A percentile compares a stretch with the other conserved stretches of the same genome.
phyloP scores from a whole-genome alignment of 2,888 invertebrate species.

The Smittia sp. region DNA sequence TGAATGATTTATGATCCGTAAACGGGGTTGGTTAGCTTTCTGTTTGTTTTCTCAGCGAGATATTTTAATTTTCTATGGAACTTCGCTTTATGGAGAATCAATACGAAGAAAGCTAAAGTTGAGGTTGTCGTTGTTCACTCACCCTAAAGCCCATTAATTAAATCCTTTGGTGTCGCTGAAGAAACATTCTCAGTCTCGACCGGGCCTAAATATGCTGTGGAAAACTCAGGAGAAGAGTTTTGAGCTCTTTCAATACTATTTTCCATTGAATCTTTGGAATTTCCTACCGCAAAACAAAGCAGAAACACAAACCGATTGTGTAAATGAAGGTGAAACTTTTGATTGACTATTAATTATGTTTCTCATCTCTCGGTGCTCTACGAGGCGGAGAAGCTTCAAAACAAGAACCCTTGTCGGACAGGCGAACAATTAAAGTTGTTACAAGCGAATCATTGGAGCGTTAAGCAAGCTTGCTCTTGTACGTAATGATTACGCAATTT shows the following conservation, averaged over 20 bases:
- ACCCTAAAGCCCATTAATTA: too few species aligned
- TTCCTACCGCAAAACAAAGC: too few species aligned
- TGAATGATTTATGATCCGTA: constrained; percentile 40
- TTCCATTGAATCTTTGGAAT: too few species aligned
- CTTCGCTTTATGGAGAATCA: background rate
- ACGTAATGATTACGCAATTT: too few species aligned
- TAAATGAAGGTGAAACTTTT: background rate
- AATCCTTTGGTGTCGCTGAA: too few species aligned
- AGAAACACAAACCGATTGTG: background rate
- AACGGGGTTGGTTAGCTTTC: constrained; percentile 21
- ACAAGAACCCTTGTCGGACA: constrained; percentile 11
- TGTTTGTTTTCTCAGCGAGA: constrained; percentile 10
- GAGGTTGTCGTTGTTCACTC: background rate
- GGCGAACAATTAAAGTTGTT: background rate
- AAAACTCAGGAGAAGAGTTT: background rate
- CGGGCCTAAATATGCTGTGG: too few species aligned
- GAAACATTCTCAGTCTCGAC: background rate
- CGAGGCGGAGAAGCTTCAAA: background rate
- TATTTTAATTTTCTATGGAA: constrained; percentile 20
- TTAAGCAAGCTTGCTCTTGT: too few species aligned
- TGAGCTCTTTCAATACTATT: background rate
- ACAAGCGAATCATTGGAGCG: too few species aligned
- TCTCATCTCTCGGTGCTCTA: background rate
- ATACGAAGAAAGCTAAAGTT: background rate
- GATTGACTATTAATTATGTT: constrained; percentile 30